Conservation (phyloP, 1,140 invertebrate genomes). For the Tetramorium alpestre region DNA sequence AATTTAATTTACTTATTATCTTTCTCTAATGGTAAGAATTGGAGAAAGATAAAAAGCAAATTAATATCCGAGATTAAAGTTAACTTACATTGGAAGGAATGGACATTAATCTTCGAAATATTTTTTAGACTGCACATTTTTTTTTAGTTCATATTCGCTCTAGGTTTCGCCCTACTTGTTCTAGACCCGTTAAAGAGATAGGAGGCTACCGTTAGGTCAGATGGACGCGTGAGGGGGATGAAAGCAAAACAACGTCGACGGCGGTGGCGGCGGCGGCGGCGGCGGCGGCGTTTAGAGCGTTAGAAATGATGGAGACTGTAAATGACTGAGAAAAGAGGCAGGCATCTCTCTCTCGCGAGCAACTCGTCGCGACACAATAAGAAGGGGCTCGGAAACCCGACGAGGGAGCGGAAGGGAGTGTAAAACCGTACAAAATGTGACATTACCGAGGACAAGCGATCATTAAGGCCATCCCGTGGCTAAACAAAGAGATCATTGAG, state of each 20-base stretch:
- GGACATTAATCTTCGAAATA: neutral
- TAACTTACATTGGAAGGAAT: too few species aligned
- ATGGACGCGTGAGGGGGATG: neutral
- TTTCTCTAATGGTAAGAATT: too few species aligned
- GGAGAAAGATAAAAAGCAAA: too few species aligned
- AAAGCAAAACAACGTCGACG: conserved; percentile 10
- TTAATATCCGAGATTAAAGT: too few species aligned
- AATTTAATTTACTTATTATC: too few species aligned
- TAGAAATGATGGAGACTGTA: conserved; percentile 22
- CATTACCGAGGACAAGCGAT: conserved; percentile 57
- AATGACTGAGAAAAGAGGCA: conserved; percentile 38
- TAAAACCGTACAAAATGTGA: conserved; percentile 54
- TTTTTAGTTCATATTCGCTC: neutral
- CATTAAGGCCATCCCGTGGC: conserved; percentile 56
- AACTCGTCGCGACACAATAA: conserved; percentile 18
- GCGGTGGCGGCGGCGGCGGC: neutral
- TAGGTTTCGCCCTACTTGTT: neutral
- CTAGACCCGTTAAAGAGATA: neutral
- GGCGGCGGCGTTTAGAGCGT: conserved; percentile 21
- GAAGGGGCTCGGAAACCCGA: neutral
- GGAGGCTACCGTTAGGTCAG: neutral
- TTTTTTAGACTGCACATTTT: neutral
- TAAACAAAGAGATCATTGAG: conserved; percentile 61
- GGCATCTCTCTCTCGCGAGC: neutral
- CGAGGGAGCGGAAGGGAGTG: neutral